phyloP scores from a whole-genome alignment of 92 coral and sea anemone species.

The Parazoanthus swiftii region DNA sequence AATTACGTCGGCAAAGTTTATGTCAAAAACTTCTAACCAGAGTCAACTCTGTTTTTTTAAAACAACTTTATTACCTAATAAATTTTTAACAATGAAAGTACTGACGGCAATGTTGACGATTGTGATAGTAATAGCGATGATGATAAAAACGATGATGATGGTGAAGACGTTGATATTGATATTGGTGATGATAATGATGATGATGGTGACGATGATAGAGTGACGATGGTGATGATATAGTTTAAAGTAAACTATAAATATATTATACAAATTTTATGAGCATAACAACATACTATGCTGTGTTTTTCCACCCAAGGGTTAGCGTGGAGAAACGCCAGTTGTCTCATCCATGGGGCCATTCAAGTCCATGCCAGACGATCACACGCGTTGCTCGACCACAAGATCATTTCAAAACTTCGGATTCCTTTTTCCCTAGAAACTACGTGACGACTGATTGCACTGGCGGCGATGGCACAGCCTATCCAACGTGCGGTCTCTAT shows the following conservation, averaged over 20 bases:
- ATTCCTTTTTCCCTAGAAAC: slow-evolving; percentile 51
- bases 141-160: too few species aligned
- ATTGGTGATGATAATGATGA: too few species aligned
- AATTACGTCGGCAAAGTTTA: too few species aligned
- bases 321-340: slow-evolving; percentile 14
- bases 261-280: not conserved
- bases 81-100: too few species aligned
- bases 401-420: slow-evolving; percentile 52
- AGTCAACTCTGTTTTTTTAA: too few species aligned
- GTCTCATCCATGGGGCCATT: slow-evolving; percentile 11
- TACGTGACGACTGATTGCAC: slow-evolving; percentile 45
- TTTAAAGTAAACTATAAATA: not conserved
- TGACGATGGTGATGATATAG: not conserved
- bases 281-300: not conserved
- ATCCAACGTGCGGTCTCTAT: slow-evolving; percentile 25
- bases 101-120: too few species aligned
- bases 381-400: slow-evolving; percentile 37
- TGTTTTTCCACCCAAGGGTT: not conserved
- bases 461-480: slow-evolving; percentile 23
- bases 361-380: slow-evolving; percentile 19
- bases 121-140: too few species aligned
- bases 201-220: too few species aligned
- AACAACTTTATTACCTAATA: too few species aligned
- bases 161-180: too few species aligned
- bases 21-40: too few species aligned